Percentiles rank a stretch among this genome's conserved stretches.
Conservation (phyloP, 2,113 vertebrate genomes). For the Struthio camelus region DNA sequence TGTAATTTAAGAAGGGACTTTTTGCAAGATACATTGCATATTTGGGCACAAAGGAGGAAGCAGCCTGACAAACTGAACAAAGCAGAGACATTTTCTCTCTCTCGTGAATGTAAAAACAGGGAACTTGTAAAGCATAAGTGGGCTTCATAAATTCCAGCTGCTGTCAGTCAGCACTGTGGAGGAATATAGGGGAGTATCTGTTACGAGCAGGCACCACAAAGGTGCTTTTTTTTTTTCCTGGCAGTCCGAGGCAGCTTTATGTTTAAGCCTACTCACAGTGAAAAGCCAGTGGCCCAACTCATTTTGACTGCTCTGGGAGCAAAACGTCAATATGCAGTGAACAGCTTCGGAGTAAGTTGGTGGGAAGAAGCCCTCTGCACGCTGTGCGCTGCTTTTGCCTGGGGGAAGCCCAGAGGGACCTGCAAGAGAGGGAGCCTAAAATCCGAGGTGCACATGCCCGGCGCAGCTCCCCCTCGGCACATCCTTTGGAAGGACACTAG, state of each 20-base stretch:
- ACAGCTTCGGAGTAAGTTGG: not conserved
- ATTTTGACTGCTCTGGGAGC: not conserved
- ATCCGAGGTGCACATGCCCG: not conserved
- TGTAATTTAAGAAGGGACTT: slow-evolving; percentile 54
- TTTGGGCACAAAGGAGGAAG: slow-evolving; percentile 50
- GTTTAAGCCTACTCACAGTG: not conserved
- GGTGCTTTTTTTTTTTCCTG: not conserved
- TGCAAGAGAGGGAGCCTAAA: not conserved
- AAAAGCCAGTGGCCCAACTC: not conserved
- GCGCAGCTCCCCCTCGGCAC: not conserved
- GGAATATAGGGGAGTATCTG: slow-evolving; percentile 55
- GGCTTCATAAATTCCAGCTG: slow-evolving; percentile 67
- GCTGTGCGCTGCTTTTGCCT: not conserved
- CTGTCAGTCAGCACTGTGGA: slow-evolving; percentile 38
- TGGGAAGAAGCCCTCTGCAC: not conserved
- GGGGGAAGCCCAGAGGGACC: not conserved
- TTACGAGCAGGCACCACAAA: not conserved
- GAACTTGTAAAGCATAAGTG: slow-evolving; percentile 22
- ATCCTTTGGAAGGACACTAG: not conserved
- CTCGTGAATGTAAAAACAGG: slow-evolving; percentile 53
- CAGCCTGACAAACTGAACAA: slow-evolving; percentile 51
- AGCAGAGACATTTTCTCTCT: slow-evolving; percentile 44
- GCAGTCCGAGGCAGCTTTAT: not conserved
- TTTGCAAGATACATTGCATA: not conserved
- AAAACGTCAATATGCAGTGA: not conserved